Evolutionary conservation across 1,140 invertebrate genomes (phyloP).

Genomic region (Neotoxoptera formosana): DNA sequence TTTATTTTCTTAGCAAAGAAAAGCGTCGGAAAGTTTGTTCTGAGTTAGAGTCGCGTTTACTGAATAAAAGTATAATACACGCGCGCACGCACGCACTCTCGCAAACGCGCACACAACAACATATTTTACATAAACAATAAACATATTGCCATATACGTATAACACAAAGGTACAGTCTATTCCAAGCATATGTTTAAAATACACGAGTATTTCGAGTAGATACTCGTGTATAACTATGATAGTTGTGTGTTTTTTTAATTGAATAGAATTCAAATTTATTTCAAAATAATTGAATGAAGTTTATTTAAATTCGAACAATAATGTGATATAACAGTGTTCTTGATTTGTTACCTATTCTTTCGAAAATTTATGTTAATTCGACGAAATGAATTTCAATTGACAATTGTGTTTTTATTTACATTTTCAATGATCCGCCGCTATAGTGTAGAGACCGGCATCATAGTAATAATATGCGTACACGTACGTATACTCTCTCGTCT

Average conservation of each 20-base stretch:
- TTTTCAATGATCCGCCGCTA: constrained; percentile 27
- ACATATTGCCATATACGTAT: neutral
- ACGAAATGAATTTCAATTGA: constrained; percentile 32
- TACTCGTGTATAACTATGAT: neutral
- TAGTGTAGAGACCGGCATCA: neutral
- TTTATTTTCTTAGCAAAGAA: neutral
- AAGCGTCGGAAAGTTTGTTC: neutral
- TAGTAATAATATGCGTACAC: neutral
- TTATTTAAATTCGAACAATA: constrained; percentile 29
- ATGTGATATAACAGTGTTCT: neutral
- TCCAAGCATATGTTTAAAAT: neutral
- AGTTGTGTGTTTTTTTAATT: neutral
- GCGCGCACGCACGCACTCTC: neutral
- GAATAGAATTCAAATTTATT: constrained; percentile 21
- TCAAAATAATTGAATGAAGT: constrained; percentile 31
- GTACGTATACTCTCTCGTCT: neutral
- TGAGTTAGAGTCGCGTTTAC: too few relatives aligned
- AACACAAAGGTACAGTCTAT: neutral
- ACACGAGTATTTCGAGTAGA: neutral
- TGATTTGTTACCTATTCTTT: constrained; percentile 44
- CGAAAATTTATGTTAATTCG: constrained; percentile 40
- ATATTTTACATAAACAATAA: neutral
- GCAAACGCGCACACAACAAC: neutral
- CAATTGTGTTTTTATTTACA: constrained; percentile 47
- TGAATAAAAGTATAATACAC: too few relatives aligned